Percentiles rank a stretch among this genome's conserved stretches.
Conservation (phyloP, 2,888 invertebrate genomes). For the Ctenicera cuprea region DNA sequence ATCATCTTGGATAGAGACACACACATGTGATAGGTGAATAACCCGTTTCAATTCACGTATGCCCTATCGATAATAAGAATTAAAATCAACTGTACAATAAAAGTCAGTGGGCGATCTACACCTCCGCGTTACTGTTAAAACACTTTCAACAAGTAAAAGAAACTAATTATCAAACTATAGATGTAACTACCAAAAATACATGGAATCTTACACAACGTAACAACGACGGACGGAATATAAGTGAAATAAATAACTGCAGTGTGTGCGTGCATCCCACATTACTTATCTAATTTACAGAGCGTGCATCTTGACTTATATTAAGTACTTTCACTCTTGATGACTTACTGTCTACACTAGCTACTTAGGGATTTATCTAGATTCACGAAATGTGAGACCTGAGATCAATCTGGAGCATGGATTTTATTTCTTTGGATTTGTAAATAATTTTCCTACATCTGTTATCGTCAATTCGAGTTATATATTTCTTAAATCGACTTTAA, state of each 20-base stretch:
- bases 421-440: not conserved
- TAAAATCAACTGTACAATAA: constrained; percentile 2
- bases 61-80: constrained; percentile 8
- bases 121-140: not conserved
- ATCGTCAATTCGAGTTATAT: no score
- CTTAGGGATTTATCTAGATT: constrained; percentile 27
- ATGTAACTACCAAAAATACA: not conserved
- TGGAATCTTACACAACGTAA: not conserved
- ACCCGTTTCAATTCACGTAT: not conserved
- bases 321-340: constrained; percentile 37
- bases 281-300: constrained; percentile 25
- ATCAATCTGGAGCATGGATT: no score
- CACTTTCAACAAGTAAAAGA: constrained; percentile 2
- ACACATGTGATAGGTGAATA: constrained; percentile 4
- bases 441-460: no score
- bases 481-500: no score
- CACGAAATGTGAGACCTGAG: constrained; percentile 6
- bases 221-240: not conserved
- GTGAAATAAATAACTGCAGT: not conserved
- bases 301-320: constrained; percentile 26
- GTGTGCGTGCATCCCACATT: constrained; percentile 23
- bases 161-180: constrained; percentile 5
- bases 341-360: constrained; percentile 22
- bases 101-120: not conserved
- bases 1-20: no score